These are phyloP conservation scores for Eledone cirrhosa DNA, from an alignment of 2,888 invertebrate genomes.

Conservation along the genomic window DNA sequence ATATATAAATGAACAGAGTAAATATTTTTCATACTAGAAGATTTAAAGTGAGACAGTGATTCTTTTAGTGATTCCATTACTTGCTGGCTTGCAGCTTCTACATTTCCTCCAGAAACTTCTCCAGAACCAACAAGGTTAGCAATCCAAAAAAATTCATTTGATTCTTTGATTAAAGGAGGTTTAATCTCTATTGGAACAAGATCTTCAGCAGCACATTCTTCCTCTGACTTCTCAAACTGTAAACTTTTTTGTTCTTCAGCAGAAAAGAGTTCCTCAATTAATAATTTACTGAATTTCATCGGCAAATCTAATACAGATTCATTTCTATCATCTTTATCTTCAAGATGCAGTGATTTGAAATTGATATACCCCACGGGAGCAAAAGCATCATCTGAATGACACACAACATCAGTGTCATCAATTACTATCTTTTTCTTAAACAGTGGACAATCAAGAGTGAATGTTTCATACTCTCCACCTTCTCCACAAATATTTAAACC, in stretches of 20 bases:
- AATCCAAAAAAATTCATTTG: neutral
- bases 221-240: neutral
- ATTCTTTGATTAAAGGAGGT: neutral
- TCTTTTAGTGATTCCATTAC: neutral
- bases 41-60: neutral
- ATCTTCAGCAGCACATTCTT: neutral
- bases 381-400: slow-evolving; percentile 90
- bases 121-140: neutral
- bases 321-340: slow-evolving; percentile 70
- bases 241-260: neutral
- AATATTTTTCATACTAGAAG: neutral
- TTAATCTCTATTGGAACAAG: neutral
- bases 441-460: slow-evolving; percentile 95
- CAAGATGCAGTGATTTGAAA: slow-evolving; percentile 83
- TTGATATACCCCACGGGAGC: slow-evolving; percentile 95
- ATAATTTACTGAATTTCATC: neutral
- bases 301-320: neutral
- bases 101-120: neutral
- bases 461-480: slow-evolving; percentile 98
- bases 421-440: slow-evolving; percentile 89
- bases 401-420: slow-evolving; percentile 77
- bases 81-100: neutral
- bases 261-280: slow-evolving; percentile 3
- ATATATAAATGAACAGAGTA: slow-evolving; percentile 81
- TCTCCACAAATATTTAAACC: slow-evolving; percentile 77